Base-by-base conservation (phyloP, 92 coral and sea anemone genomes). In the Porites divaricata region DNA sequence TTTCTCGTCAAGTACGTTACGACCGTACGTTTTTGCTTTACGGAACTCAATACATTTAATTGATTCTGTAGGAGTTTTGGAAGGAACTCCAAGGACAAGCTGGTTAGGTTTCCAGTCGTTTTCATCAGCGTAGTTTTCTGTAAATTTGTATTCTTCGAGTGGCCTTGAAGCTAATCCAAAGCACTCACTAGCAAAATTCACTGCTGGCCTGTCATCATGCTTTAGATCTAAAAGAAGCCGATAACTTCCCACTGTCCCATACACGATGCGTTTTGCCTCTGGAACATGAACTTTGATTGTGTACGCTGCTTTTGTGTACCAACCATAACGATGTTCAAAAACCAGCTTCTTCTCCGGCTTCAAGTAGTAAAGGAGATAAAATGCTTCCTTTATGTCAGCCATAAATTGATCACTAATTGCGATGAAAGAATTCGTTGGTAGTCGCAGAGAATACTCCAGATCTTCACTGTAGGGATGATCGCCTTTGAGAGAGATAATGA, bases 281-380 rank as follows among this genome's bases (percentile, higher is more conserved):
- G 76, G 76, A 71, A 71, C 76, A 71, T 71, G 76, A 71, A 71
- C 76, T 71, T 71, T 15, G 41, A 71, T 15, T 28, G 76, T 19
- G 41, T 20, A 71, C 5, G 26, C 9, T 24, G 28, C 76, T 71
- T 25, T 1, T 71, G 76, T 20, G 2, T 2, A 57, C 14, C 17
- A 0, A 57, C 62, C 19, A 12, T 12, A 12, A 17, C 62, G 62
- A 57, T 57, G 62, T 57, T 57, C 62, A 15, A 12, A 57, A 12
- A 57, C 62, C 4, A 57, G 62, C 62, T 0, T 57, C 62, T 57
- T 57, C 17, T 57, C 62, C 17, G 62, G 10, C 62, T 57, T 57
- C 62, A 57, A 2, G 62, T 57, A 57, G 62, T 57, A 57, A 17
- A 57, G 15, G 17, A 57, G 15, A 57, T 12, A 57, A 57, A 17